A percentile compares a stretch with the other conserved stretches of the same genome.
These are phyloP conservation scores for Himalopsyche tibetana DNA, from an alignment of 2,888 invertebrate species.

Conservation along the genomic window DNA sequence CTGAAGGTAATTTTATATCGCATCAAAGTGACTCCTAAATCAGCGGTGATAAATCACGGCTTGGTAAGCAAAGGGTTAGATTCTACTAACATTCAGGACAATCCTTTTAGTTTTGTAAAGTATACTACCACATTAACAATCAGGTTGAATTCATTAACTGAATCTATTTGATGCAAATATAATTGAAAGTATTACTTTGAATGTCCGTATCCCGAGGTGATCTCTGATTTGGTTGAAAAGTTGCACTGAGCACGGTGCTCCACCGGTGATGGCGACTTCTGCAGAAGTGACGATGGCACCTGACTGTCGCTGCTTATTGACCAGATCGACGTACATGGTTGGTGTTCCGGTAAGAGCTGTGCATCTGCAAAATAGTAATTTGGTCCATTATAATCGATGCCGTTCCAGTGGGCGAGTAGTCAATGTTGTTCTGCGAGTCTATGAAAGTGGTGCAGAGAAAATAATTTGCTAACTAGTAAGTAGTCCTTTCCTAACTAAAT, in stretches of 20 bases:
- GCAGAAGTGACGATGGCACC: conserved; percentile 73
- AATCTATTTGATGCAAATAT: too few species aligned
- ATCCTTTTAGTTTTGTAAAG: too few species aligned
- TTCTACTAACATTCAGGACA: too few species aligned
- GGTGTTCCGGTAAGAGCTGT: conserved; percentile 86
- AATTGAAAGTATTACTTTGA: conserved; percentile 70
- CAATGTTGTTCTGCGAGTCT: too few species aligned
- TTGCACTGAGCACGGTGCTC: conserved; percentile 82
- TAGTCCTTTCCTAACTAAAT: too few species aligned
- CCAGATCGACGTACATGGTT: conserved; percentile 90
- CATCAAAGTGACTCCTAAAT: too few species aligned
- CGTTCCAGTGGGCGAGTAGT: too few species aligned
- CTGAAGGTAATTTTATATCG: too few species aligned
- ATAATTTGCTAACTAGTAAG: too few species aligned
- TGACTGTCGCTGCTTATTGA: conserved; percentile 70
- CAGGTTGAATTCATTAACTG: background rate
- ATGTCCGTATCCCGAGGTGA: conserved; percentile 72
- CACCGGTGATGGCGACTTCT: conserved; percentile 82
- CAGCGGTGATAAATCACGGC: too few species aligned
- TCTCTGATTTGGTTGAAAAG: conserved; percentile 76
- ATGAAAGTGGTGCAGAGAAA: too few species aligned
- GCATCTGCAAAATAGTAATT: conserved; percentile 74
- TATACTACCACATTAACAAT: background rate
- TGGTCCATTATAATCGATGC: background rate
- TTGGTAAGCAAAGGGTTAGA: too few species aligned